These are phyloP conservation scores for Monochamus saltuarius DNA, from an alignment of 1,140 invertebrate species.

Conservation along the genomic window DNA sequence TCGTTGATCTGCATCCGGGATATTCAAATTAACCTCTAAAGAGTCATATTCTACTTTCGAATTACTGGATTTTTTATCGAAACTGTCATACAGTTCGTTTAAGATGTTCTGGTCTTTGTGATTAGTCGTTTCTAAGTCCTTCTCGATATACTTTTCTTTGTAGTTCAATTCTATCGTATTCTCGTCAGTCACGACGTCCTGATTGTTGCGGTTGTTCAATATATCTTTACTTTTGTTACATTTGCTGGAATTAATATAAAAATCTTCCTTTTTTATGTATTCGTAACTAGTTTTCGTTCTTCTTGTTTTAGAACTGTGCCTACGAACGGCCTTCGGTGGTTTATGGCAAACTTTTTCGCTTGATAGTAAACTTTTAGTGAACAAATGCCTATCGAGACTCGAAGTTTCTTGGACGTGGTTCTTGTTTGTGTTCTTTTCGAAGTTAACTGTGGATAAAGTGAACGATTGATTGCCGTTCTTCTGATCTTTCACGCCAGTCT, in stretches of 20 bases:
- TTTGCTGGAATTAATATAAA: constrained; percentile 32
- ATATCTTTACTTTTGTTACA: constrained; percentile 31
- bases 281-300: constrained; percentile 50
- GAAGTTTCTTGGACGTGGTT: constrained; percentile 53
- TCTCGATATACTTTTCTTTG: constrained; percentile 49
- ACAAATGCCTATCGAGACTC: constrained; percentile 58
- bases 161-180: constrained; percentile 47
- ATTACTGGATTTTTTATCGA: constrained; percentile 41
- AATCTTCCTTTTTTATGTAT: constrained; percentile 54
- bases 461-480: constrained; percentile 45
- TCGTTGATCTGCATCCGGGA: constrained; percentile 27
- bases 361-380: constrained; percentile 43
- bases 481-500: constrained; percentile 26
- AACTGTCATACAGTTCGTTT: constrained; percentile 46
- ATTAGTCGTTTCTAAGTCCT: constrained; percentile 39
- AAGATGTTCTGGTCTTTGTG: constrained; percentile 36
- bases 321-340: constrained; percentile 54
- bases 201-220: constrained; percentile 52
- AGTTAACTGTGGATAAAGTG: constrained; percentile 53
- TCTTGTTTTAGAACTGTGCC: constrained; percentile 49
- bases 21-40: constrained; percentile 43
- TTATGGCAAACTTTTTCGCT: constrained; percentile 57
- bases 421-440: constrained; percentile 55
- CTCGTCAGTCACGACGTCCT: constrained; percentile 38
- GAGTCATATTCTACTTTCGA: constrained; percentile 44